Percentiles rank a stretch among this genome's conserved stretches.
Conservation (phyloP, 2,113 vertebrate species). For the Procavia capensis region DNA sequence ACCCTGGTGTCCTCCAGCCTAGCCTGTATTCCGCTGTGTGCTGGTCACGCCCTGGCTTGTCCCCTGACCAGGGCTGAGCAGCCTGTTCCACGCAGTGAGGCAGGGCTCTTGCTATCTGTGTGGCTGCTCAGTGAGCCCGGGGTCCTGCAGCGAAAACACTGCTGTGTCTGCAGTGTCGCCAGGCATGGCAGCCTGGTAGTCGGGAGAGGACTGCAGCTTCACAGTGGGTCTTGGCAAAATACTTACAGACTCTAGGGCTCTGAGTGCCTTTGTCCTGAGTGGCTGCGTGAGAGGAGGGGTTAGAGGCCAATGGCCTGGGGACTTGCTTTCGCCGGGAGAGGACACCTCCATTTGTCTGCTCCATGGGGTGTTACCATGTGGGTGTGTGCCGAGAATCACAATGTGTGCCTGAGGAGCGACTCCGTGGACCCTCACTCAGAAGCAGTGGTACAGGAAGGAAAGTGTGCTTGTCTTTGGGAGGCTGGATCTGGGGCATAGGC, state of each 20-base stretch:
- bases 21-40: too few relatives aligned
- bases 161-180: too few relatives aligned
- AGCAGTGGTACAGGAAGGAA: background rate
- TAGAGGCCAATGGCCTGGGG: background rate
- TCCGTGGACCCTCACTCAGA: background rate
- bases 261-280: background rate
- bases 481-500: background rate
- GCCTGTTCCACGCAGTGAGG: fast-evolving
- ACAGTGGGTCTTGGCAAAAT: fast-evolving
- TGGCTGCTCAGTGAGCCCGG: background rate
- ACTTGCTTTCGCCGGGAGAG: background rate
- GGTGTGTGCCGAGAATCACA: fast-evolving
- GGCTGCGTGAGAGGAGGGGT: background rate
- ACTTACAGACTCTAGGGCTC: background rate
- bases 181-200: fast-evolving
- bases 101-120: background rate
- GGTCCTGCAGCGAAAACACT: too few relatives aligned
- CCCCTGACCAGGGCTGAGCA: background rate
- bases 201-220: background rate
- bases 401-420: background rate
- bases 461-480: fast-evolving
- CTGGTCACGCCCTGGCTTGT: too few relatives aligned
- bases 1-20: fast-evolving
- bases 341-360: background rate
- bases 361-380: background rate